Evolutionary conservation across 2,113 vertebrate genomes (phyloP).

Genomic region (Macroglossus sobrinus): DNA sequence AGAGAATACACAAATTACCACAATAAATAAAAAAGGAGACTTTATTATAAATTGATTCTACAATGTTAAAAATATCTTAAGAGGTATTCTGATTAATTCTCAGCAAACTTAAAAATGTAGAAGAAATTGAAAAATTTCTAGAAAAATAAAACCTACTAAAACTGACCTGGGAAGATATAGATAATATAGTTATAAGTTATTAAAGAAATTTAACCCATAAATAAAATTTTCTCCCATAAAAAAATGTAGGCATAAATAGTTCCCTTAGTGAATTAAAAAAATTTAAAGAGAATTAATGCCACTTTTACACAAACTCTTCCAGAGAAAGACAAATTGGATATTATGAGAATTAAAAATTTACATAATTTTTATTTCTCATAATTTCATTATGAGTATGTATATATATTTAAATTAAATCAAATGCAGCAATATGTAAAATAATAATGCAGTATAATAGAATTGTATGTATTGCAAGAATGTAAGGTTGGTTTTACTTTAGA

Average conservation of each 20-base stretch:
- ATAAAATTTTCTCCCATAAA: neutral
- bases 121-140: neutral
- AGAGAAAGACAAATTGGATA: neutral
- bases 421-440: neutral
- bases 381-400: neutral
- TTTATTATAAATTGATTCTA: neutral
- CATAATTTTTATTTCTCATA: neutral
- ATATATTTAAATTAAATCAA: neutral
- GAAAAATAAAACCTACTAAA: neutral
- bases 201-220: neutral
- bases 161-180: neutral
- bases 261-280: neutral
- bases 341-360: neutral
- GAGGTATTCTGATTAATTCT: neutral
- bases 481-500: conserved; percentile 3
- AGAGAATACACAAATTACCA: neutral
- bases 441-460: neutral
- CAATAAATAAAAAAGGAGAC: neutral
- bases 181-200: neutral
- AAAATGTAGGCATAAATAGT: neutral
- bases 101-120: neutral
- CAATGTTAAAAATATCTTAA: neutral
- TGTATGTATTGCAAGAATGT: neutral
- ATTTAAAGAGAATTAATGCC: neutral
- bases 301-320: neutral